Conservation (phyloP, 2,888 invertebrate genomes). For the Argynnis bischoffii region DNA sequence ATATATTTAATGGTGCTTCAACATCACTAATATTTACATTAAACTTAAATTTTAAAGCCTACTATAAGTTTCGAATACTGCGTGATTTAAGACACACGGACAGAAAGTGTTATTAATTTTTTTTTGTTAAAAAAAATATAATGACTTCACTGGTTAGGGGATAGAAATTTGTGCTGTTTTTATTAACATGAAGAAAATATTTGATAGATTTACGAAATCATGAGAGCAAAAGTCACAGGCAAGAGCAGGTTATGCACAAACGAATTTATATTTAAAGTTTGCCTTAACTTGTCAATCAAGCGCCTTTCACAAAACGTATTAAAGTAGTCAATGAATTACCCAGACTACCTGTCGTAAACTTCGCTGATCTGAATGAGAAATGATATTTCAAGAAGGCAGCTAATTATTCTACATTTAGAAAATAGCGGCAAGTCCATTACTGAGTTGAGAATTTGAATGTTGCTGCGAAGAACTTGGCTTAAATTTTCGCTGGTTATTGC, state of each 20-base stretch:
- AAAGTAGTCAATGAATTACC: slow-evolving; percentile 11
- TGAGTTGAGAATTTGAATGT: slow-evolving; percentile 18
- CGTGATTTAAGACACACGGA: too few relatives aligned
- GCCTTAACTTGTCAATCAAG: slow-evolving; percentile 9
- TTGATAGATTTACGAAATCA: not conserved
- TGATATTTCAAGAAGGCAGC: slow-evolving; percentile 26
- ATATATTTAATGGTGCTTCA: too few relatives aligned
- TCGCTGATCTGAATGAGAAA: slow-evolving; percentile 27
- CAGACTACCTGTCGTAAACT: slow-evolving; percentile 18
- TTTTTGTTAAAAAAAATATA: too few relatives aligned
- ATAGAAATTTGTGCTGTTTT: too few relatives aligned
- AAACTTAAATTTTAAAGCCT: too few relatives aligned
- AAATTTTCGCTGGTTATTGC: slow-evolving; percentile 16
- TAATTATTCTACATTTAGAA: slow-evolving; percentile 30
- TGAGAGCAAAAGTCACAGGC: too few relatives aligned
- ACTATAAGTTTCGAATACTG: too few relatives aligned
- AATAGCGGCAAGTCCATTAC: slow-evolving; percentile 29
- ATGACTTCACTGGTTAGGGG: too few relatives aligned
- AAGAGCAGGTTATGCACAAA: not conserved
- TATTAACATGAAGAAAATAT: too few relatives aligned
- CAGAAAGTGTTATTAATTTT: too few relatives aligned
- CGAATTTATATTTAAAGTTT: slow-evolving; percentile 1
- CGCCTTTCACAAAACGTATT: slow-evolving; percentile 10
- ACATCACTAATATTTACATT: too few relatives aligned
- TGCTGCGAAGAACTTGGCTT: slow-evolving; percentile 6